A percentile compares a stretch with the other conserved stretches of the same genome.
Conservation (phyloP, 2,113 vertebrate genomes). For the Emydocephalus ijimae region DNA sequence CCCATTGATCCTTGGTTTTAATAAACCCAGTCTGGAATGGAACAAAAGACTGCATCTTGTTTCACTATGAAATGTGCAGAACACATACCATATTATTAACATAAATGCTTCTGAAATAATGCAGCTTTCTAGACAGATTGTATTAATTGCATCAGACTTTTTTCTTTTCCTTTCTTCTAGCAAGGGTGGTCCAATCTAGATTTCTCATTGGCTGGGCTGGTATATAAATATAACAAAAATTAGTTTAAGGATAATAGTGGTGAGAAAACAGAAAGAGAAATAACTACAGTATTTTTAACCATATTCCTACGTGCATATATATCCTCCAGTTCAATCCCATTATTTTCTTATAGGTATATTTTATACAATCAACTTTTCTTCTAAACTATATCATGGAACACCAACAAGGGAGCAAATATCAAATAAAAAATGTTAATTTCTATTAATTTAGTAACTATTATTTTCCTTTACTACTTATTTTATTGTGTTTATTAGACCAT, state of each 20-base stretch:
- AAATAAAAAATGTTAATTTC: not conserved
- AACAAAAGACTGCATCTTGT: slow-evolving; percentile 62
- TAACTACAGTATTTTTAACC: not conserved
- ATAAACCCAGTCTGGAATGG: slow-evolving; percentile 66
- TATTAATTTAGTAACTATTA: not conserved
- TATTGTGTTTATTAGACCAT: not conserved
- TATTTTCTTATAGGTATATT: slow-evolving; percentile 67
- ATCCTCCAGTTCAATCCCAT: slow-evolving; percentile 55
- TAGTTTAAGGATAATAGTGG: slow-evolving; percentile 61
- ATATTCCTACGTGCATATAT: slow-evolving; percentile 37
- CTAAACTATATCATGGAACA: slow-evolving; percentile 70
- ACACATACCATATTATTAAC: slow-evolving; percentile 72
- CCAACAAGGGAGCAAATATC: slow-evolving; percentile 49
- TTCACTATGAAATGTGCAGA: slow-evolving; percentile 66
- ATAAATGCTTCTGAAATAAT: slow-evolving; percentile 75
- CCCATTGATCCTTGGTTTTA: slow-evolving; percentile 57
- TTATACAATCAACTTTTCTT: slow-evolving; percentile 71
- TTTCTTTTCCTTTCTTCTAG: slow-evolving; percentile 32
- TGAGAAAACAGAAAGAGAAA: slow-evolving; percentile 31
- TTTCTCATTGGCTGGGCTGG: slow-evolving; percentile 53
- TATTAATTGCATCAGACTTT: slow-evolving; percentile 68
- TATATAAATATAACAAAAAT: slow-evolving; percentile 60
- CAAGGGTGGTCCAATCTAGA: slow-evolving; percentile 67
- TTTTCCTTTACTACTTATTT: not conserved
- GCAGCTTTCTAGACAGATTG: slow-evolving; percentile 70